Percentiles rank a stretch among this genome's conserved stretches.
Evolutionary conservation across 2,113 vertebrate species (phyloP).

Genomic region (Lepisosteus oculatus): DNA sequence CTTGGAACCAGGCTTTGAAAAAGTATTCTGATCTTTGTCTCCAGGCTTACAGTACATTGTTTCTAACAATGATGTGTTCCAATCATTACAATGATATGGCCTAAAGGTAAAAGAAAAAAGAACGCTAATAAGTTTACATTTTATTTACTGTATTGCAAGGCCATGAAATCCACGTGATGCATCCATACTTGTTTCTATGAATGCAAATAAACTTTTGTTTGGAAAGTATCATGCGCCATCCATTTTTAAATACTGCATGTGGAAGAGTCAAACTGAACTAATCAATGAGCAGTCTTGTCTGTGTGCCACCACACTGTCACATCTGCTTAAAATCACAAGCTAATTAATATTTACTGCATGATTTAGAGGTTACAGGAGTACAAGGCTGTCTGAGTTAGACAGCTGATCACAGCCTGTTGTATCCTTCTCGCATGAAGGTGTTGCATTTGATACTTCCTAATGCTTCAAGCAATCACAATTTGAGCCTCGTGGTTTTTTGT

Average conservation of each 20-base stretch:
- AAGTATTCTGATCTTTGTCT: no score
- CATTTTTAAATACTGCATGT: constrained; percentile 46
- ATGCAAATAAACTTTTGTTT: constrained; percentile 44
- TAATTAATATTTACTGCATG: constrained; percentile 10
- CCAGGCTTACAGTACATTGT: no score
- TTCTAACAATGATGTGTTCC: no score
- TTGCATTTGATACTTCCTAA: constrained; percentile 69
- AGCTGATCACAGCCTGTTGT: constrained; percentile 36
- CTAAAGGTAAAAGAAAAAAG: no score
- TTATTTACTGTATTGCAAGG: no score
- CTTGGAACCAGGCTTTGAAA: no score
- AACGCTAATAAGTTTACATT: no score
- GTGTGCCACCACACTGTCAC: background rate
- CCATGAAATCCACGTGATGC: no score
- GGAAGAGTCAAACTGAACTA: constrained; percentile 41
- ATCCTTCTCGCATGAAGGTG: constrained; percentile 63
- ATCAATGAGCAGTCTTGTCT: constrained; percentile 33
- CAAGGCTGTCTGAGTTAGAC: constrained; percentile 22
- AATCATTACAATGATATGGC: no score
- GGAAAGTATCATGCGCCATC: constrained; percentile 45
- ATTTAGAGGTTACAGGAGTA: constrained; percentile 21
- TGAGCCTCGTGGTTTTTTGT: constrained; percentile 43
- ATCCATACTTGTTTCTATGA: no score
- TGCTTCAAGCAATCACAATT: constrained; percentile 58
- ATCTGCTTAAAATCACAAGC: background rate